A percentile compares a stretch with the other conserved stretches of the same genome.
phyloP scores from a whole-genome alignment of 2,113 vertebrate species.

The Copsychus sechellarum region DNA sequence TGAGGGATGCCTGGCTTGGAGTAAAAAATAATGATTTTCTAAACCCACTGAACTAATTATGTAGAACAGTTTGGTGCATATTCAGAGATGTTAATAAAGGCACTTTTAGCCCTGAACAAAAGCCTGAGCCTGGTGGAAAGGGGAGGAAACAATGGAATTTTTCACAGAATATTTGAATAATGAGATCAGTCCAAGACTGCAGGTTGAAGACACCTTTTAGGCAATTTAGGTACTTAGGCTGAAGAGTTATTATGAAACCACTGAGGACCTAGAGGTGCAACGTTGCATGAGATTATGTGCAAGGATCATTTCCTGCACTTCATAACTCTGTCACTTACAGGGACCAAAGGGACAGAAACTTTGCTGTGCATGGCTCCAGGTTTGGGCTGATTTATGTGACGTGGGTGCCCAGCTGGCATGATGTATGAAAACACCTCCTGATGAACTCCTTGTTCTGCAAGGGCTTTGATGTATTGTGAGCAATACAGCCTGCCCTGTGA shows the following conservation, averaged over 20 bases:
- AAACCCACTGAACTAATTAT: background rate
- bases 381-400: conserved; percentile 57
- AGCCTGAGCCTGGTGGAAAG: background rate
- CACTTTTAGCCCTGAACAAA: background rate
- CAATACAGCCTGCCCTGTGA: conserved; percentile 40
- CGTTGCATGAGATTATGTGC: conserved; percentile 78
- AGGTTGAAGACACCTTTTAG: conserved; percentile 2
- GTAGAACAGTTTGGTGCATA: background rate
- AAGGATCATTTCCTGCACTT: conserved; percentile 78
- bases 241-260: conserved; percentile 65
- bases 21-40: background rate
- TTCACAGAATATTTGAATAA: conserved; percentile 49
- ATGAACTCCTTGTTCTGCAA: conserved; percentile 33
- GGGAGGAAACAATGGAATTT: background rate
- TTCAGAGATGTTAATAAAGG: background rate
- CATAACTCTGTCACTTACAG: conserved; percentile 38
- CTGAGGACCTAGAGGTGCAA: conserved; percentile 78
- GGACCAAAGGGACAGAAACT: conserved; percentile 30
- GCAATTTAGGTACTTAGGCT: conserved; percentile 40
- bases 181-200: conserved; percentile 12
- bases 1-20: background rate
- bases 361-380: conserved; percentile 23
- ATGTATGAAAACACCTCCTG: conserved; percentile 51
- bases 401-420: background rate
- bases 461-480: conserved; percentile 29